These are phyloP conservation scores for Eulithis testata DNA, from an alignment of 2,888 invertebrate species.

Conservation along the genomic window DNA sequence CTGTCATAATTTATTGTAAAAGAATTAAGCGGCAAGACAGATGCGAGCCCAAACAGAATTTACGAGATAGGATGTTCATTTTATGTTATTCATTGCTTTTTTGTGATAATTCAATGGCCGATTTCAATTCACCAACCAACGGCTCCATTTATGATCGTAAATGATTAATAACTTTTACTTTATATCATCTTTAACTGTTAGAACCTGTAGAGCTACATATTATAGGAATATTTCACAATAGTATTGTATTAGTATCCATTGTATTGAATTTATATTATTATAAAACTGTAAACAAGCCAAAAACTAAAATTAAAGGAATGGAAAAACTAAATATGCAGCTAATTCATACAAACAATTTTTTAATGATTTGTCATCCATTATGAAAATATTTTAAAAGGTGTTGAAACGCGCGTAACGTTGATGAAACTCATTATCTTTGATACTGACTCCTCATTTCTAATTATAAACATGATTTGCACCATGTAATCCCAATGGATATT, in stretches of 20 bases:
- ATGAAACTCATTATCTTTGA: too few relatives aligned
- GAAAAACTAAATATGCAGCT: too few relatives aligned
- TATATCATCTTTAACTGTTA: background rate
- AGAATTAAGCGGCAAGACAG: slow-evolving; percentile 2
- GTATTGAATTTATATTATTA: too few relatives aligned
- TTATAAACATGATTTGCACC: background rate
- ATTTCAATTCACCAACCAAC: slow-evolving; percentile 13
- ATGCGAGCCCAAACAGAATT: slow-evolving; percentile 6
- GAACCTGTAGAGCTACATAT: background rate
- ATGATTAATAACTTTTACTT: slow-evolving; percentile 9
- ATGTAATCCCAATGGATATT: slow-evolving; percentile 9
- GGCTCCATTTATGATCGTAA: background rate
- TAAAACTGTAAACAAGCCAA: too few relatives aligned
- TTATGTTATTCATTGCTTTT: slow-evolving; percentile 12
- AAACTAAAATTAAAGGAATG: too few relatives aligned
- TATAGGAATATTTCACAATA: too few relatives aligned
- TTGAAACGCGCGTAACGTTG: background rate
- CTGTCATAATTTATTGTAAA: slow-evolving; percentile 8
- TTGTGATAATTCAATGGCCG: slow-evolving; percentile 16
- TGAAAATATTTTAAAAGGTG: too few relatives aligned
- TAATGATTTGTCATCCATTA: too few relatives aligned
- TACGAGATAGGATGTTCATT: slow-evolving; percentile 6
- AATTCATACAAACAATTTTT: too few relatives aligned
- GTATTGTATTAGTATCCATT: too few relatives aligned
- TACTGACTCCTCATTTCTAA: too few relatives aligned